Conservation (phyloP, 2,888 invertebrate species). For the Tipula vernalis region DNA sequence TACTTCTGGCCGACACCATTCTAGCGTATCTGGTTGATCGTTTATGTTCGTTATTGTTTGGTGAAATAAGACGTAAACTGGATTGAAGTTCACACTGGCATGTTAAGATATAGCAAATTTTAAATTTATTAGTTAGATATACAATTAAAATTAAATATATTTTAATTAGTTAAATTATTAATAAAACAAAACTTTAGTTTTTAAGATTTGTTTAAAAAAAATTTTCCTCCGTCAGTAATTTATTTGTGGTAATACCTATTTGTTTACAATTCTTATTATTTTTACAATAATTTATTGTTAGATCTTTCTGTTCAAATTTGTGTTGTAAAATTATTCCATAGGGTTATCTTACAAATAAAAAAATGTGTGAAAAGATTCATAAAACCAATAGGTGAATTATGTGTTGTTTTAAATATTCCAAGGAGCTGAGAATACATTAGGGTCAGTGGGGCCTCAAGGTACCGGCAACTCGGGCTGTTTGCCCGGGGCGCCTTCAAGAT, state of each 20-base stretch:
- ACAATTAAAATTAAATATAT: background rate
- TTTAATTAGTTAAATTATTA: background rate
- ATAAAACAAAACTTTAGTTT: background rate
- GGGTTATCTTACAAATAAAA: too few species aligned
- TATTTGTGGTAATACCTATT: background rate
- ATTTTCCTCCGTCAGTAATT: background rate
- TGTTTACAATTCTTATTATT: background rate
- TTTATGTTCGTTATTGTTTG: slow-evolving; percentile 71
- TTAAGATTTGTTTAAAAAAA: background rate
- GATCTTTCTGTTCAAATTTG: too few species aligned
- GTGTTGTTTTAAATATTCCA: too few species aligned
- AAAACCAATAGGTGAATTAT: too few species aligned
- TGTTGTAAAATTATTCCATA: too few species aligned
- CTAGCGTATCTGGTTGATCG: slow-evolving; percentile 80
- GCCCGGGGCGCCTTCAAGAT: too few species aligned
- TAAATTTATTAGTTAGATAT: background rate
- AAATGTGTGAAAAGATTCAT: too few species aligned
- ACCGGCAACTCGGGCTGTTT: too few species aligned
- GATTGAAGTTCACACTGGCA: background rate
- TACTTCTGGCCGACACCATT: slow-evolving; percentile 73
- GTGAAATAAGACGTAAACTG: slow-evolving; percentile 53
- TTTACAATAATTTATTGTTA: too few species aligned
- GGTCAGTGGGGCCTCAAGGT: too few species aligned
- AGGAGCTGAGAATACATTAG: too few species aligned
- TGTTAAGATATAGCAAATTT: background rate